These are phyloP conservation scores for Orycteropus afer DNA, from an alignment of 2,113 vertebrate species.

Conservation along the genomic window DNA sequence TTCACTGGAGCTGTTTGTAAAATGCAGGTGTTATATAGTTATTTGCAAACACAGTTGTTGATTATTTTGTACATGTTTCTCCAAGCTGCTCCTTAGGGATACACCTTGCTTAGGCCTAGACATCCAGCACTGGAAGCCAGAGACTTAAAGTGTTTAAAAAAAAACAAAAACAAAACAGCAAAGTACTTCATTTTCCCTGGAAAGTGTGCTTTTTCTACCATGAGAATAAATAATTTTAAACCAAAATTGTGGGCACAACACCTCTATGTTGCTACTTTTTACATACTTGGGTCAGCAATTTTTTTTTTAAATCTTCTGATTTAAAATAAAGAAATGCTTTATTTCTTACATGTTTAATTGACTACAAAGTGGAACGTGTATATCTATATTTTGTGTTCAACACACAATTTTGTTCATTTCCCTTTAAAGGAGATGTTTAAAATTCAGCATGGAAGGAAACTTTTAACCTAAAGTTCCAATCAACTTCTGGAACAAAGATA, in stretches of 20 bases:
- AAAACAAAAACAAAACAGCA: neutral
- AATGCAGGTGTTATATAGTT: neutral
- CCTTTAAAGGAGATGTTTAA: conserved; percentile 7
- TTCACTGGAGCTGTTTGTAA: neutral
- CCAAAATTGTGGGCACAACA: neutral
- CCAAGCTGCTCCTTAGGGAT: neutral
- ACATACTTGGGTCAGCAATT: neutral
- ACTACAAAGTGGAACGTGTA: neutral
- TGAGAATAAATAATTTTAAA: conserved; percentile 27
- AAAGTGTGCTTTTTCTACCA: neutral
- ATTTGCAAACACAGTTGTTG: neutral
- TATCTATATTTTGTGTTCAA: neutral
- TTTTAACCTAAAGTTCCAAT: conserved; percentile 2
- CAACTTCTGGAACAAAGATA: conserved; percentile 23
- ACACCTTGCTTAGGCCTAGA: neutral
- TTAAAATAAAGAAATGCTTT: too few relatives aligned
- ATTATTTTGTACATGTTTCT: neutral
- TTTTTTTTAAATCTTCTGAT: conserved; percentile 23
- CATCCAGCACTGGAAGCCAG: neutral
- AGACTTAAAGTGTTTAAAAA: neutral
- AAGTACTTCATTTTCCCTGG: neutral
- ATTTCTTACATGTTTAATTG: neutral
- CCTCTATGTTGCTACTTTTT: neutral
- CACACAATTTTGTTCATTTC: conserved; percentile 15
- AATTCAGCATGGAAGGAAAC: conserved; percentile 22